A percentile compares a stretch with the other conserved stretches of the same genome.
Evolutionary conservation across 2,113 vertebrate species (phyloP).

Genomic region (Dipodomys merriami): DNA sequence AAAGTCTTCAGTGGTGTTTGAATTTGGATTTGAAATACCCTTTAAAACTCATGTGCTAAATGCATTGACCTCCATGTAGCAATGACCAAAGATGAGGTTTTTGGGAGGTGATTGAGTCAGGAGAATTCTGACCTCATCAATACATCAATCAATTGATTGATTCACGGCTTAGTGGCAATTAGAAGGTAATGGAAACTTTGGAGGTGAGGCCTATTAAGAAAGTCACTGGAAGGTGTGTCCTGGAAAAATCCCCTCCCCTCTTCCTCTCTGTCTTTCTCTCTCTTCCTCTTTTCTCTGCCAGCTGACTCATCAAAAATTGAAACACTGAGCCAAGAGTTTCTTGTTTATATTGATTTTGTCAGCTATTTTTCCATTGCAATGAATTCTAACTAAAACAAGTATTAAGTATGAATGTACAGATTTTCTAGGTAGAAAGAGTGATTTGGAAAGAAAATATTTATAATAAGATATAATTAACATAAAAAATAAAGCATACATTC

Average conservation of each 20-base stretch:
- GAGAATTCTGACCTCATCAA: too few species aligned
- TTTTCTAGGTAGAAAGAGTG: neutral
- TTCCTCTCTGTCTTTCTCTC: too few species aligned
- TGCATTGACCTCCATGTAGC: neutral
- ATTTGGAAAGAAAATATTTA: neutral
- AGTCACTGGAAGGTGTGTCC: too few species aligned
- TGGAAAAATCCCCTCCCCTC: too few species aligned
- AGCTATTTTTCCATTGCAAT: neutral
- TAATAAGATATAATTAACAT: neutral
- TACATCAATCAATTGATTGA: too few species aligned
- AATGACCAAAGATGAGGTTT: accelerated
- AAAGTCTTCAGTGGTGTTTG: neutral
- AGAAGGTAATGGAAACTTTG: too few species aligned
- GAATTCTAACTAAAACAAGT: too few species aligned
- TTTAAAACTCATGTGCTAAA: neutral
- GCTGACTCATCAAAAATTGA: too few species aligned
- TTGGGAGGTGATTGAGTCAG: neutral
- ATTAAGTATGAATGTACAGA: neutral
- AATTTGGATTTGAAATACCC: neutral
- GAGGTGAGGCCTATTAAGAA: too few species aligned
- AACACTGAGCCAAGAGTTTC: neutral
- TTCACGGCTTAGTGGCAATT: too few species aligned
- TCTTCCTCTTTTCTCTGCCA: too few species aligned
- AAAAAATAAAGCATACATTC: neutral
- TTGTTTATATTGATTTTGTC: neutral